A percentile compares a stretch with the other conserved stretches of the same genome.
These are phyloP conservation scores for Hystrix brachyura DNA, from an alignment of 2,113 vertebrate species.

Conservation along the genomic window DNA sequence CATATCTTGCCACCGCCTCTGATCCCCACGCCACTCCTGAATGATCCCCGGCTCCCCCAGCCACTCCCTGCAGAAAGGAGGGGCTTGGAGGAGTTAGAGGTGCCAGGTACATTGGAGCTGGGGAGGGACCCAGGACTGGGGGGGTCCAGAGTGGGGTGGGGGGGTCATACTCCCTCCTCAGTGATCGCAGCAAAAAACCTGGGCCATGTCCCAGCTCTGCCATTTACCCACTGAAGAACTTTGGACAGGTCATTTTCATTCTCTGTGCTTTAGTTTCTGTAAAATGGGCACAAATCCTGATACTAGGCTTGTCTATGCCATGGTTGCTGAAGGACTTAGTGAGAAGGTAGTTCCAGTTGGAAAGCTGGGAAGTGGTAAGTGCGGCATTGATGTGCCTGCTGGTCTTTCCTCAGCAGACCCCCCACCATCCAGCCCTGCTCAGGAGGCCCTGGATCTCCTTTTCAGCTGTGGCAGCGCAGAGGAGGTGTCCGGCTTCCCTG, in stretches of 20 bases:
- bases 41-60: slow-evolving; percentile 75
- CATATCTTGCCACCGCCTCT: slow-evolving; percentile 91
- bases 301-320: not conserved
- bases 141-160: not conserved
- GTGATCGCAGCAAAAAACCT: not conserved
- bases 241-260: not conserved
- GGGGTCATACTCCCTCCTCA: not conserved
- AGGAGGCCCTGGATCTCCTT: slow-evolving; percentile 87
- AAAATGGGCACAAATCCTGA: not conserved
- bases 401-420: slow-evolving; percentile 82
- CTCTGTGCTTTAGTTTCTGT: not conserved
- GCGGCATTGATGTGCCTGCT: not conserved
- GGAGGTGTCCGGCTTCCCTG: slow-evolving; percentile 84
- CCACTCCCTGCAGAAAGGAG: slow-evolving; percentile 64
- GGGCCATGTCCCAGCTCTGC: not conserved
- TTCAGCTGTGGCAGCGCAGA: slow-evolving; percentile 87
- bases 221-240: not conserved
- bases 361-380: not conserved
- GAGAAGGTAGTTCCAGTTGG: not conserved
- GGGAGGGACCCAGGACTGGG: not conserved
- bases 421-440: slow-evolving; percentile 88
- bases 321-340: not conserved
- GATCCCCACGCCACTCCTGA: slow-evolving; percentile 88
- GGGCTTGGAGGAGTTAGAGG: slow-evolving; percentile 82
- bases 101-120: slow-evolving; percentile 44